Evolutionary conservation across 2,113 vertebrate species (phyloP), one percentile per base, ranked within the genome.

Genomic region (Garra rufa): DNA sequence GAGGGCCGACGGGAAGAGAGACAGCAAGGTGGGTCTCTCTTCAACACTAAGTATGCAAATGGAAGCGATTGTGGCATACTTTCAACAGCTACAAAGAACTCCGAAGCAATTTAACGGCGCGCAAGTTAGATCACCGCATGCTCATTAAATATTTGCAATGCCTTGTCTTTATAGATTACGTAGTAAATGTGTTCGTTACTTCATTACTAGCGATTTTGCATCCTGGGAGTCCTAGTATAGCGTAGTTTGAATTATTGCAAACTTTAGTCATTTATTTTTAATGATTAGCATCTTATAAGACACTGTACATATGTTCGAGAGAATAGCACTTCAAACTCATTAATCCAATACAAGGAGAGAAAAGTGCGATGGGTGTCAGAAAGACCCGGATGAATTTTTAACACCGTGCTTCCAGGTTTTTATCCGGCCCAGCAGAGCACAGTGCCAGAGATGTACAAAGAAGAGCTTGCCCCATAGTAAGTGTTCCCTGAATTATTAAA

Each of bases 401-500:
- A 93, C 91, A 83, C 30, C 57, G 67, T 69, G 41, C 81, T 79
- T 73, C n/a, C 61, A 85, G 78, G 83, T 77, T 87, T 82, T 78
- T 81, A 88, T 90, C 81, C 83, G 83, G 88, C 83, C 89, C 89
- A 88, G 88, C 89, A 76, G 88, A 91, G 88, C 89, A 91, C 86
- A 87, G 90, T 92, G 91, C 89, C 90, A 91, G 90, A 92, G 89
- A 92, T 89, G 87, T 92, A 92, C 90, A 93, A 87, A 88, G 87
- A 92, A 88, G 91, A 89, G 89, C 88, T 87, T 87, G 91, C 88
- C 91, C 93, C 83, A 76, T 91, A 92, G 91, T 94, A 92, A 94
- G 92, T 92, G 91, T 93, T 90, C 90, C 83, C 81, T 95, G 90
- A 93, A 94, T 94, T 91, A 94, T 94, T 91, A 88, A 94, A 86